These are phyloP conservation scores for Dicrostonyx torquatus DNA, from an alignment of 2,797 vertebrate genomes.

Conservation along the genomic window DNA sequence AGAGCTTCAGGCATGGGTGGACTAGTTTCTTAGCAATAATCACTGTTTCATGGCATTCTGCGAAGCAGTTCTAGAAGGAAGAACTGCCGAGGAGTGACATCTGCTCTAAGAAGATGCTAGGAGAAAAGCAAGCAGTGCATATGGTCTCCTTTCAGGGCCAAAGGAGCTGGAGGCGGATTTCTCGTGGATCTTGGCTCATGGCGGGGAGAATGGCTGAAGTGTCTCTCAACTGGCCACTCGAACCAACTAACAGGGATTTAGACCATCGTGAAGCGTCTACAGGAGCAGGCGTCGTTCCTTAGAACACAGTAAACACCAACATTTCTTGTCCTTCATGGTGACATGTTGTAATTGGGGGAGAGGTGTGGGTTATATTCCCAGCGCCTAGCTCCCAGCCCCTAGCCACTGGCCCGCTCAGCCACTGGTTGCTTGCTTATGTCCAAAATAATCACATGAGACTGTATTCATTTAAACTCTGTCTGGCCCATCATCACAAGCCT, in stretches of 20 bases:
- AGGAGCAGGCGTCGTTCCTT: background rate
- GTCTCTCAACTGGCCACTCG: fast-evolving
- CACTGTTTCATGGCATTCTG: slow-evolving; percentile 76
- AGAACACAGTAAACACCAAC: background rate
- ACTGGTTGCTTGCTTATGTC: no score
- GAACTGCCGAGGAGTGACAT: slow-evolving; percentile 49
- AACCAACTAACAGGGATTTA: background rate
- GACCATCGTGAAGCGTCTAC: background rate
- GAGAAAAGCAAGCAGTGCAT: slow-evolving; percentile 54
- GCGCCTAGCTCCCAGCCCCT: no score
- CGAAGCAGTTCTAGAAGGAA: slow-evolving; percentile 74
- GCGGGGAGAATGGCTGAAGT: background rate
- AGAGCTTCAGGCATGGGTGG: slow-evolving; percentile 68
- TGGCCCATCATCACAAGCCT: no score
- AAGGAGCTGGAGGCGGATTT: background rate
- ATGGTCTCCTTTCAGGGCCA: slow-evolving; percentile 53
- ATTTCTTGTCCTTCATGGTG: background rate
- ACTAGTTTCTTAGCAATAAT: slow-evolving; percentile 77
- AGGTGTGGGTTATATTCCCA: no score
- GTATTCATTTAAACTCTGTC: no score
- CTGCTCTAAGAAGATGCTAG: slow-evolving; percentile 24
- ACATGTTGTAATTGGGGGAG: no score
- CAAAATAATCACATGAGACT: no score
- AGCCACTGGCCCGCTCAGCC: no score
- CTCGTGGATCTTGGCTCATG: background rate